These are phyloP conservation scores for Enteromius unitaeniatus DNA, from an alignment of 2,797 vertebrate species.

Conservation along the genomic window DNA sequence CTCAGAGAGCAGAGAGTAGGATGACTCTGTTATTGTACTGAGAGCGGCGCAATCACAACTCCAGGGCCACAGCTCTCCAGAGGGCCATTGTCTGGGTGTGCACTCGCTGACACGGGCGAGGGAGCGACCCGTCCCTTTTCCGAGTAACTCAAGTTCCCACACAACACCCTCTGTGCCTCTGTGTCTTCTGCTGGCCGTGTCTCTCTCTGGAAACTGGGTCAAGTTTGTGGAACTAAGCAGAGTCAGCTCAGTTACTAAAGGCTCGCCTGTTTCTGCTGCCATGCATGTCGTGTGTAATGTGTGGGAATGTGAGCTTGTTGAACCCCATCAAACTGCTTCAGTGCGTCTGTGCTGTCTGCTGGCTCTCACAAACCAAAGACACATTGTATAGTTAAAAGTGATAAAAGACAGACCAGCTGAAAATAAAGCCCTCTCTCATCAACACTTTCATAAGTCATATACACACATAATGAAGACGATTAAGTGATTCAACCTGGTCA, in stretches of 20 bases:
- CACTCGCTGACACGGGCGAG: slow-evolving; percentile 44
- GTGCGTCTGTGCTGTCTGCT: neutral
- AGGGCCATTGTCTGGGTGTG: slow-evolving; percentile 61
- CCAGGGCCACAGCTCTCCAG: slow-evolving; percentile 41
- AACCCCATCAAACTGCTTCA: slow-evolving; percentile 5
- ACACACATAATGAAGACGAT: neutral
- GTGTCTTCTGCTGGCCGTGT: slow-evolving; percentile 28
- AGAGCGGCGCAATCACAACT: slow-evolving; percentile 51
- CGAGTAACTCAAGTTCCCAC: slow-evolving; percentile 53
- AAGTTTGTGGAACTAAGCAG: slow-evolving; percentile 31
- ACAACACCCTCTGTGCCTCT: slow-evolving; percentile 36
- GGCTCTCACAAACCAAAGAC: slow-evolving; percentile 2
- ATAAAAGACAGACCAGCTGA: neutral
- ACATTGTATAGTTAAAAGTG: neutral
- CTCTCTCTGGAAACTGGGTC: slow-evolving; percentile 44
- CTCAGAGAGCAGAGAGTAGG: slow-evolving; percentile 50
- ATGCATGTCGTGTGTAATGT: neutral
- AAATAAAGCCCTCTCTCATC: neutral
- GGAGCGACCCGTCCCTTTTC: slow-evolving; percentile 59
- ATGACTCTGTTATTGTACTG: slow-evolving; percentile 60
- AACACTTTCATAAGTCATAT: neutral
- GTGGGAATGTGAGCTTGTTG: slow-evolving; percentile 21
- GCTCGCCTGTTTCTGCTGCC: neutral
- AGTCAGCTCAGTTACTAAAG: slow-evolving; percentile 11
- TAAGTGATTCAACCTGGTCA: neutral